phyloP scores from a whole-genome alignment of 2,113 vertebrate genomes.

The Aspidoscelis tigris region DNA sequence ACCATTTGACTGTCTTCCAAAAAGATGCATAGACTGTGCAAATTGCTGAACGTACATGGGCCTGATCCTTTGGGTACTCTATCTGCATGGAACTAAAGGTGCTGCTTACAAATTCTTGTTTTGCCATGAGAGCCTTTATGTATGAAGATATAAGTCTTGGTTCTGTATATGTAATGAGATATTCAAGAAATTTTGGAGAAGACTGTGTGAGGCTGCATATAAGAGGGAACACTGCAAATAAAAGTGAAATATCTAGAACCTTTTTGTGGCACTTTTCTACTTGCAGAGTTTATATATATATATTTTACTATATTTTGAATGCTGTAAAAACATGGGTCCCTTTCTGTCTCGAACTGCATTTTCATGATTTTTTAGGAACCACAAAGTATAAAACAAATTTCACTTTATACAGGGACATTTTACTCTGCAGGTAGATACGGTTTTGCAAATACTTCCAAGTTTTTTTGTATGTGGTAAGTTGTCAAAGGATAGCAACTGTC shows the following conservation, averaged over 20 bases:
- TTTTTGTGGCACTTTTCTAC: not conserved
- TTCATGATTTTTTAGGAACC: no score
- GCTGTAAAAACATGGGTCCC: not conserved
- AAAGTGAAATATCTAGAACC: not conserved
- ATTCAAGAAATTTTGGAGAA: not conserved
- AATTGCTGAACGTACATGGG: not conserved
- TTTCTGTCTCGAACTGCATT: not conserved
- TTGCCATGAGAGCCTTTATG: no score
- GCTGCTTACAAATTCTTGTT: no score
- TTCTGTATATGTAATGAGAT: not conserved
- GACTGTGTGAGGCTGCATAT: not conserved
- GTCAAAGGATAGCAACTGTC: no score
- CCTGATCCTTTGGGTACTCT: not conserved
- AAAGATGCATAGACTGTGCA: not conserved
- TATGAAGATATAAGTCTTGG: no score
- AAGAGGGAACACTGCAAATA: not conserved
- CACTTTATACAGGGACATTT: no score
- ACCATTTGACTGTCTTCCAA: conserved; percentile 5
- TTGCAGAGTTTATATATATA: not conserved
- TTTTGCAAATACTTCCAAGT: no score
- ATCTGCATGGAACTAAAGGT: not conserved
- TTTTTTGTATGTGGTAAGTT: no score
- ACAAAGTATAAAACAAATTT: no score
- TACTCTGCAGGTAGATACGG: no score
- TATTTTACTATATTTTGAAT: not conserved